phyloP scores from a whole-genome alignment of 2,797 vertebrate species.

The Dendrocincla fuliginosa region DNA sequence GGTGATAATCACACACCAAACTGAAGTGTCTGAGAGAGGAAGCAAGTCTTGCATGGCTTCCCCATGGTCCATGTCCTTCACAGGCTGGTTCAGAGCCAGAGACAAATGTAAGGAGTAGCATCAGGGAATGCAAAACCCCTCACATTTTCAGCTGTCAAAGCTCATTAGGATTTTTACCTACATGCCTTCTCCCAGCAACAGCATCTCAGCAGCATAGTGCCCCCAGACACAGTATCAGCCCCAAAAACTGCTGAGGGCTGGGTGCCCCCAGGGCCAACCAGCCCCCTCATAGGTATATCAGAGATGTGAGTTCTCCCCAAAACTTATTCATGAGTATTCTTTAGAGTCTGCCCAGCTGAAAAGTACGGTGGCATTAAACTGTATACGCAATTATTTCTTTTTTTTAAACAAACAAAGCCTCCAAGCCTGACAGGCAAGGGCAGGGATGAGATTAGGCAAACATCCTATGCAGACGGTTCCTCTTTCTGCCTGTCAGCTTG shows the following conservation, averaged over 20 bases:
- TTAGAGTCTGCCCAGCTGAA: neutral
- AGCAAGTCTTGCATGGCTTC: neutral
- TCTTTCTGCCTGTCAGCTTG: conserved; percentile 55
- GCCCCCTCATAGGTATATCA: neutral
- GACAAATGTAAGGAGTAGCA: neutral
- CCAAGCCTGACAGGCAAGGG: conserved; percentile 25
- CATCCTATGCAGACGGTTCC: conserved; percentile 47
- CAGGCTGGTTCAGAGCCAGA: neutral
- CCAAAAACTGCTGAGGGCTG: neutral
- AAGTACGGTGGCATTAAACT: neutral
- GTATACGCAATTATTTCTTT: neutral
- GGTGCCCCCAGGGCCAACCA: neutral
- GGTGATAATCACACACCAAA: neutral
- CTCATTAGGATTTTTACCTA: neutral
- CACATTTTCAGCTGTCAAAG: neutral
- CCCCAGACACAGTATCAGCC: neutral
- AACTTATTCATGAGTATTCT: neutral
- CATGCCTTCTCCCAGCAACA: neutral
- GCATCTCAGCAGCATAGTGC: neutral
- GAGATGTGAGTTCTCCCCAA: neutral
- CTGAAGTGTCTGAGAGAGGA: neutral
- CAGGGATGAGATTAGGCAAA: conserved; percentile 63
- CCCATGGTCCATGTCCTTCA: neutral
- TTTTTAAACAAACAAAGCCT: conserved; percentile 7
- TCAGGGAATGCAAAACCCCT: neutral